phyloP scores from a whole-genome alignment of 2,113 vertebrate species.

The Solenodon paradoxus region DNA sequence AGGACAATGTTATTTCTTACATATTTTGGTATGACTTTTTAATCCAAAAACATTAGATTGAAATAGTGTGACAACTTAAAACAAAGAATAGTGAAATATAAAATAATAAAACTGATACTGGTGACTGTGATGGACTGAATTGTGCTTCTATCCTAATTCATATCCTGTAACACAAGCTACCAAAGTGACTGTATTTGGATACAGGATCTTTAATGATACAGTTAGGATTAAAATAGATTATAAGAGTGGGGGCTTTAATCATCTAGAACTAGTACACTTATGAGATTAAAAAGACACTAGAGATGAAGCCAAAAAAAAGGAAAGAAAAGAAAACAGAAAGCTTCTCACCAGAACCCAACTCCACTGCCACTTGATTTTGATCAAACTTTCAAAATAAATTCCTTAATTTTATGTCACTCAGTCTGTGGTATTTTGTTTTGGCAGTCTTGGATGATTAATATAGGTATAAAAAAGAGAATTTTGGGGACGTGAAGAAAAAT shows the following conservation, averaged over 20 bases:
- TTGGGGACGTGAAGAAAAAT: neutral
- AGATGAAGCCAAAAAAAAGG: too few species aligned
- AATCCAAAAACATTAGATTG: constrained; percentile 53
- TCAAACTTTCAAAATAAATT: too few species aligned
- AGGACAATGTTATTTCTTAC: constrained; percentile 44
- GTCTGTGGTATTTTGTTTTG: neutral
- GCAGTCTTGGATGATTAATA: neutral
- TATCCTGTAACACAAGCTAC: neutral
- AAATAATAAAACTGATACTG: neutral
- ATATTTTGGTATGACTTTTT: constrained; percentile 45
- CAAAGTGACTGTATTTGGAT: neutral
- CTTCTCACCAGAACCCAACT: neutral
- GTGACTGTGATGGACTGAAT: neutral
- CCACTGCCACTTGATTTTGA: neutral
- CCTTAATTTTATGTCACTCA: neutral
- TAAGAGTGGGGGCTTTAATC: neutral
- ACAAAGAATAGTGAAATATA: neutral
- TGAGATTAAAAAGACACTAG: neutral
- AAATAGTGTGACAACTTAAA: constrained; percentile 44
- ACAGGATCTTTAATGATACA: neutral
- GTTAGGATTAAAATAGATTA: neutral
- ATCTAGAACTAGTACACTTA: neutral
- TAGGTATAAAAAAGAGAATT: neutral
- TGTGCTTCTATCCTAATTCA: neutral
- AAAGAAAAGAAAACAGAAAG: too few species aligned